Evolutionary conservation across 2,797 vertebrate species (phyloP).

Genomic region (Falco rusticolus): DNA sequence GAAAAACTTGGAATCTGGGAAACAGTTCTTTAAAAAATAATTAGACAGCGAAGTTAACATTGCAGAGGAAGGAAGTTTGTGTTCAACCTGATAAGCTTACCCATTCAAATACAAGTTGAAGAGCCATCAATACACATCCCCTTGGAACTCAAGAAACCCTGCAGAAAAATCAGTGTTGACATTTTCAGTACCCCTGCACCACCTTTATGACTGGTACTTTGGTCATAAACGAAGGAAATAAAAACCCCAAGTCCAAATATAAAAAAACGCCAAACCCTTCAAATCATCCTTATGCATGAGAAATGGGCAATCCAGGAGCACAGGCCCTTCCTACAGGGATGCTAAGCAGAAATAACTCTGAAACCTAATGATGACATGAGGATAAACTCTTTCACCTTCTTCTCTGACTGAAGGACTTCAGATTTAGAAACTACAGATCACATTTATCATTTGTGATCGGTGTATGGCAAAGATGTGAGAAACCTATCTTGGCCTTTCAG

Average conservation of each 20-base stretch:
- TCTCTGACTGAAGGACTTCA: not conserved
- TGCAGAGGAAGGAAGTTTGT: not conserved
- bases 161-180: not conserved
- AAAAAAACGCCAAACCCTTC: not conserved
- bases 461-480: not conserved
- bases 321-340: not conserved
- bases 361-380: not conserved
- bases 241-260: not conserved
- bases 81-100: not conserved
- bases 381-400: not conserved
- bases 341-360: not conserved
- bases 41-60: slow-evolving; percentile 9
- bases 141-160: not conserved
- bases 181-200: not conserved
- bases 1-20: not conserved
- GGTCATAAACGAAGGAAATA: not conserved
- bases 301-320: not conserved
- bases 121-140: not conserved
- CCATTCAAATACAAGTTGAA: not conserved
- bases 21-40: slow-evolving; percentile 9
- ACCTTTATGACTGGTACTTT: too few species aligned
- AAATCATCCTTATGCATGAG: not conserved
- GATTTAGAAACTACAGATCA: not conserved
- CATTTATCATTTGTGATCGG: not conserved
- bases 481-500: not conserved